Evolutionary conservation across 2,797 vertebrate species (phyloP).

Genomic region (Sciaenops ocellatus): DNA sequence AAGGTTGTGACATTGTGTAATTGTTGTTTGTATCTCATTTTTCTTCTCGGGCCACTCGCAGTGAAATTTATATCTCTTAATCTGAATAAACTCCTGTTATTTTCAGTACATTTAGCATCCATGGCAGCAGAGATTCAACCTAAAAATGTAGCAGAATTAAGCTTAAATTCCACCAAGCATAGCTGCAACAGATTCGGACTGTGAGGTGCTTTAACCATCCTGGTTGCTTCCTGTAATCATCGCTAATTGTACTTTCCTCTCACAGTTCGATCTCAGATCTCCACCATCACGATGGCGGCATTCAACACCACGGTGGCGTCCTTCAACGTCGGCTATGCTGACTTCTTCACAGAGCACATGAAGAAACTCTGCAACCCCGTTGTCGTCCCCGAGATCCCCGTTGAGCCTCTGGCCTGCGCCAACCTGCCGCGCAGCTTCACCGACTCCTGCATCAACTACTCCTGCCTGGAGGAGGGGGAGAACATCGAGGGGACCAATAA

Average conservation of each 20-base stretch:
- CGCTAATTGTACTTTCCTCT: neutral
- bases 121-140: no score
- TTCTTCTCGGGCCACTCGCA: no score
- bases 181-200: no score
- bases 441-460: conserved; percentile 99
- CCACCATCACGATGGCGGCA: conserved; percentile 98
- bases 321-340: conserved; percentile 97
- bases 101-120: no score
- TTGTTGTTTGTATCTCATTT: neutral
- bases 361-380: conserved; percentile 96
- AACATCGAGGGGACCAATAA: conserved; percentile 97
- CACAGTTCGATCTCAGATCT: conserved; percentile 97
- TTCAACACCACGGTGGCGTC: conserved; percentile 99
- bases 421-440: conserved; percentile 98
- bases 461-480: conserved; percentile 94
- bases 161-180: neutral
- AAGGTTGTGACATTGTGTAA: conserved; percentile 10
- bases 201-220: neutral
- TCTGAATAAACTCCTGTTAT: no score
- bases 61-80: no score
- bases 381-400: conserved; percentile 92
- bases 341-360: conserved; percentile 99
- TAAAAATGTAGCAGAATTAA: no score
- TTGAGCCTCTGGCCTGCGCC: conserved; percentile 93
- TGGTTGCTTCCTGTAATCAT: no score